A percentile compares a stretch with the other conserved stretches of the same genome.
Conservation (phyloP, 2,888 invertebrate genomes). For the Eupithecia dodoneata region DNA sequence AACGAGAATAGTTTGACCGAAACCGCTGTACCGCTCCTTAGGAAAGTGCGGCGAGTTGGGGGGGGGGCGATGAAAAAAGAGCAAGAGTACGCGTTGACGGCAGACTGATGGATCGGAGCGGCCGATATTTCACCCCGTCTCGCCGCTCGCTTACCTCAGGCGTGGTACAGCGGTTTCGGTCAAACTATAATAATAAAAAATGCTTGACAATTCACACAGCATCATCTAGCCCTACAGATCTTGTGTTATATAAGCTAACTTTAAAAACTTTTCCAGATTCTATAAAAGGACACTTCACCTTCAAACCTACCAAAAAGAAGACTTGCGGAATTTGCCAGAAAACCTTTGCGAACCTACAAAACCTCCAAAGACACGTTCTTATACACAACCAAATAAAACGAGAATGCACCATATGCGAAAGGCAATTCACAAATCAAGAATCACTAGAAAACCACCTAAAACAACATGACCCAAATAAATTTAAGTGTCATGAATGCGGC, state of each 20-base stretch:
- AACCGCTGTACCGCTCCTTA: too few species aligned
- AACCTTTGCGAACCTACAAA: conserved; percentile 42
- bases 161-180: too few species aligned
- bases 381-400: conserved; percentile 41
- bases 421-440: conserved; percentile 38
- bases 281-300: conserved; percentile 36
- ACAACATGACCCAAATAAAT: conserved; percentile 45
- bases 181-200: too few species aligned
- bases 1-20: too few species aligned
- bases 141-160: too few species aligned
- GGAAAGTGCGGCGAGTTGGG: too few species aligned
- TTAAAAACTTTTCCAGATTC: conserved; percentile 56
- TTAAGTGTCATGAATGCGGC: conserved; percentile 53
- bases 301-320: conserved; percentile 7
- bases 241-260: not conserved
- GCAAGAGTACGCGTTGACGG: too few species aligned
- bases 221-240: too few species aligned
- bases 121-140: too few species aligned
- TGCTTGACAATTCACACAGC: too few species aligned
- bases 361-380: conserved; percentile 46
- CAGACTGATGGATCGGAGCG: too few species aligned
- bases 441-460: conserved; percentile 42
- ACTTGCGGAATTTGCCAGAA: conserved; percentile 48
- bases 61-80: too few species aligned
- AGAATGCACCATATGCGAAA: conserved; percentile 44